These are phyloP conservation scores for Selenia dentaria DNA, from an alignment of 2,888 invertebrate genomes.

Conservation along the genomic window DNA sequence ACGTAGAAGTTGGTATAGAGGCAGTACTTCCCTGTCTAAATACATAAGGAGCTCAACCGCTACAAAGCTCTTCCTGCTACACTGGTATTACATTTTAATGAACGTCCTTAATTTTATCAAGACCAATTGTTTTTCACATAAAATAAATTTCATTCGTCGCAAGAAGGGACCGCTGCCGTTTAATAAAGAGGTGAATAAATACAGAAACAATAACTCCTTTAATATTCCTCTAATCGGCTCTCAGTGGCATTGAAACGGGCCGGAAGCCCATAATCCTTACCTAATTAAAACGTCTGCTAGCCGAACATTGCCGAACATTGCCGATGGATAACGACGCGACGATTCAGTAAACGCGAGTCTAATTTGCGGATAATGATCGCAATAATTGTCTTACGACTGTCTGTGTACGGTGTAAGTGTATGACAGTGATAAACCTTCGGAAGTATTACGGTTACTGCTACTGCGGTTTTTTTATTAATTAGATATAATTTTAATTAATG, in stretches of 20 bases:
- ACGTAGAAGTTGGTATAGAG: too few species aligned
- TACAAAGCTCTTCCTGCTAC: too few species aligned
- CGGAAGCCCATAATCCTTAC: constrained; percentile 18
- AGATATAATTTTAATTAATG: too few species aligned
- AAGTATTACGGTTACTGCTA: too few species aligned
- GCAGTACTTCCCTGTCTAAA: too few species aligned
- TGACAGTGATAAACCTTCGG: constrained; percentile 3
- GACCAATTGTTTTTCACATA: too few species aligned
- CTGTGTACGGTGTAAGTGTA: constrained; percentile 5
- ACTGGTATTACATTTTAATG: too few species aligned
- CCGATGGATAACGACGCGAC: constrained; percentile 48
- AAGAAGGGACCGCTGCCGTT: too few species aligned
- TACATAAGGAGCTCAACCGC: too few species aligned
- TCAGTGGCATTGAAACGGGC: constrained; percentile 15
- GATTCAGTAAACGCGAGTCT: constrained; percentile 55
- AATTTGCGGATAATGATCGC: constrained; percentile 62
- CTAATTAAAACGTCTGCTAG: constrained; percentile 34
- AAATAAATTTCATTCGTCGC: too few species aligned
- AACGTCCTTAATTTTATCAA: too few species aligned
- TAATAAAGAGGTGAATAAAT: not conserved
- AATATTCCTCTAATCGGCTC: constrained; percentile 17
- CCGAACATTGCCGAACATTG: constrained; percentile 31
- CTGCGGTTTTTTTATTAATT: too few species aligned
- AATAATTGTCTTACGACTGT: constrained; percentile 57
- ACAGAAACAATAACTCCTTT: constrained; percentile 13